Evolutionary conservation across 2,888 invertebrate species (phyloP), one percentile per base, ranked within the genome.

Genomic region (Coelopa pilipes): DNA sequence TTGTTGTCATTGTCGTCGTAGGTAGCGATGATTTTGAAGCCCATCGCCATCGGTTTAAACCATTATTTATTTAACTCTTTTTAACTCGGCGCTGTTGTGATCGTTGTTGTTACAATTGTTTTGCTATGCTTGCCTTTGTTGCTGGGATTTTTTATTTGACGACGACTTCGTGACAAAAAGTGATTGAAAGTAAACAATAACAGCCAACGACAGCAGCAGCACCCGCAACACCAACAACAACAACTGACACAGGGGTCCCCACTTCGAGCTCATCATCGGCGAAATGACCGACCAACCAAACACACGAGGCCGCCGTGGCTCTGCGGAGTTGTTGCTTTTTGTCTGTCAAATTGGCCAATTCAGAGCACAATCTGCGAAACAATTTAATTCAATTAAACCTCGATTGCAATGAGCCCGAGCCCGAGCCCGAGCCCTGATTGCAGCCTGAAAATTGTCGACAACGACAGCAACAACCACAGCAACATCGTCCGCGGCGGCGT

Each of bases 121-220:
- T 34, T 34, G 2, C 34, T 34, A 34, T 34, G 34, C 34, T 34
- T 34, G 7, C 85, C 85, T 82, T 70, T 49, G 24, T 34, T 53
- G 49, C 15, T 47, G 68, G 67, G 62, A 70, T 76, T 78, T 74
- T 77, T 74, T 76, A 77, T 80, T 79, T 80, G 81, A 78, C 81
- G 78, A 81, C 80, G 79, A 81, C 79, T 82, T 85, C 84, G 85
- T 85, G 84, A 84, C 85, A 84, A 84, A 85, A 85, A 83, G 82
- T 85, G 85, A 84, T 85, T 85, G 83, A 84, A 85, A 83, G 82
- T 82, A 84, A 85, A 85, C 83, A 83, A 82, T 79, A 63, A 55
- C n/a, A 72, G 15, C 34, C 72, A 10, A 12, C 17, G 17, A 34
- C 1, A 19, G 66, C 2, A 53, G 66, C 46, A 66, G 50, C 19